A percentile compares a stretch with the other conserved stretches of the same genome.
These are phyloP conservation scores for Thyatira batis DNA, from an alignment of 2,888 invertebrate species.

Conservation along the genomic window DNA sequence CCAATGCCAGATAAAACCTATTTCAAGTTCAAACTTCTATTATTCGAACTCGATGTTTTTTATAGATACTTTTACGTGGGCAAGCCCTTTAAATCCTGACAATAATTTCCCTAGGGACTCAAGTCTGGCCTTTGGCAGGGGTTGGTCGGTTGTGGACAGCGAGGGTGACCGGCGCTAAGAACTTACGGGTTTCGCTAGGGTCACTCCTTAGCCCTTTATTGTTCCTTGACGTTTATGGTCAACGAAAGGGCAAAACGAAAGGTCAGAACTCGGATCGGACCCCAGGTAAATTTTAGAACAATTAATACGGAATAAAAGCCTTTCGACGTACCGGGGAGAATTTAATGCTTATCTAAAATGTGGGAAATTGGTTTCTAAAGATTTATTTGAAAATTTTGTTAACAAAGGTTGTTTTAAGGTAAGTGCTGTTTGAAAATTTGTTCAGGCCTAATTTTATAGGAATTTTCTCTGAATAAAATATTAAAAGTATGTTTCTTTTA, in stretches of 20 bases:
- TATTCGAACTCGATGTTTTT: constrained; percentile 72
- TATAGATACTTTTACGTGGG: constrained; percentile 73
- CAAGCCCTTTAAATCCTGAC: constrained; percentile 82
- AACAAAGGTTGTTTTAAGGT: constrained; percentile 11
- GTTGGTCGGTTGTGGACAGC: constrained; percentile 74
- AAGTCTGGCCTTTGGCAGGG: constrained; percentile 77
- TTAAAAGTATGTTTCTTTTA: not conserved
- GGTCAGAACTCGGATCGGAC: constrained; percentile 55
- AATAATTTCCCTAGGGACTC: constrained; percentile 80
- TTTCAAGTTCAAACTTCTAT: constrained; percentile 60
- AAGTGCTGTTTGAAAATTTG: constrained; percentile 1
- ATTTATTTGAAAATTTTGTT: constrained; percentile 50
- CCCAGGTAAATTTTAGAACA: constrained; percentile 62
- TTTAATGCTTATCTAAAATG: constrained; percentile 45
- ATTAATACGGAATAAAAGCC: constrained; percentile 57
- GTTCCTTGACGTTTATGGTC: constrained; percentile 80
- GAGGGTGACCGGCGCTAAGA: constrained; percentile 67
- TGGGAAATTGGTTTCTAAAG: constrained; percentile 47
- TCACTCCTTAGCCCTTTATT: constrained; percentile 74
- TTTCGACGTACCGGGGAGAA: constrained; percentile 29
- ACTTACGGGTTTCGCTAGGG: constrained; percentile 69
- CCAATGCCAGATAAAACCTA: constrained; percentile 60
- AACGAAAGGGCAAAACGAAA: constrained; percentile 71
- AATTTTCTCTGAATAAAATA: not conserved
- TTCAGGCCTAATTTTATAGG: constrained; percentile 1